phyloP scores from a whole-genome alignment of 2,888 invertebrate species.

The Papilio protenor region DNA sequence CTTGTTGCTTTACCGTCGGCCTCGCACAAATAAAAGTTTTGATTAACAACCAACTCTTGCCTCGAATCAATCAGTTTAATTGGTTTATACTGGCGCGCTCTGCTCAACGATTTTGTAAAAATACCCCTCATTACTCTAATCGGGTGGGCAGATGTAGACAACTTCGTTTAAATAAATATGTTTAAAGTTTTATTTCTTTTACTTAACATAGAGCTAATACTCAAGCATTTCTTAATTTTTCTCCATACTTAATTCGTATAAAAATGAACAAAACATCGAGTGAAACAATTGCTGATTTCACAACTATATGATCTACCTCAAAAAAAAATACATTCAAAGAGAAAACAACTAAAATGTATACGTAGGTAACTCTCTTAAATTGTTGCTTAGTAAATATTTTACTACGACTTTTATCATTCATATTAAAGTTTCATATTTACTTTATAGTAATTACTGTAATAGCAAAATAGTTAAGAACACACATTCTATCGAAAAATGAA shows the following conservation, averaged over 20 bases:
- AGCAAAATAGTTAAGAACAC: neutral
- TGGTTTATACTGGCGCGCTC: slow-evolving; percentile 53
- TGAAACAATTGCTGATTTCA: too few relatives aligned
- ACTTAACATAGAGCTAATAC: neutral
- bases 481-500: neutral
- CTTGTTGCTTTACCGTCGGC: slow-evolving; percentile 54
- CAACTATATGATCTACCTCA: too few relatives aligned
- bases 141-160: slow-evolving; percentile 43
- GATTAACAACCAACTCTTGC: slow-evolving; percentile 60
- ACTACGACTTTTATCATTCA: neutral
- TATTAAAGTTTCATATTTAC: neutral
- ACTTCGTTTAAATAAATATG: neutral
- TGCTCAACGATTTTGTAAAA: slow-evolving; percentile 34
- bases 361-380: too few relatives aligned
- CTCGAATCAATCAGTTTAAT: slow-evolving; percentile 69
- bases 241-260: neutral
- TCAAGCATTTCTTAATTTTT: neutral
- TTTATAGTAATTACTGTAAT: neutral
- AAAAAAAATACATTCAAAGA: too few relatives aligned
- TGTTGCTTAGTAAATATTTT: neutral
- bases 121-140: slow-evolving; percentile 44
- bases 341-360: neutral
- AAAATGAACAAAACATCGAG: too few relatives aligned
- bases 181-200: slow-evolving; percentile 12
- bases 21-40: slow-evolving; percentile 60